Conservation (phyloP, 1,140 invertebrate genomes). For the Tetramorium parvispinum region DNA sequence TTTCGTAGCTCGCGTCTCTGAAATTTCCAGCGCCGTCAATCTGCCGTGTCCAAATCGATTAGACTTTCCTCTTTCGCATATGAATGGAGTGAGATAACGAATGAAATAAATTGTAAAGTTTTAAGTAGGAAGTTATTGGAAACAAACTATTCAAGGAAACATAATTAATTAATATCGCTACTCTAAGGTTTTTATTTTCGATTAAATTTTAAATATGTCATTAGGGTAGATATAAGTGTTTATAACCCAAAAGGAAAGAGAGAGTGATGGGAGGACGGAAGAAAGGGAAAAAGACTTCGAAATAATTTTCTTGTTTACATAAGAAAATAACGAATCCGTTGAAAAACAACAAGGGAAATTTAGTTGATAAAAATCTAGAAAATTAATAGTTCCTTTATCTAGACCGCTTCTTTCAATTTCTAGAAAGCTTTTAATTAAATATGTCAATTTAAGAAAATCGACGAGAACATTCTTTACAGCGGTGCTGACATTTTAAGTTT, state of each 20-base stretch:
- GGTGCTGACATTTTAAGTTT: slow-evolving; percentile 16
- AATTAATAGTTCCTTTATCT: background rate
- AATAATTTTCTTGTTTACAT: background rate
- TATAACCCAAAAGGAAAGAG: too few relatives aligned
- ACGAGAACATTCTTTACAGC: background rate
- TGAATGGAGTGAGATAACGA: background rate
- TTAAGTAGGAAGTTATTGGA: background rate
- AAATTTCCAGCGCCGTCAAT: slow-evolving; percentile 29
- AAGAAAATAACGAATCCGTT: background rate
- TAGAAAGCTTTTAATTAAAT: background rate
- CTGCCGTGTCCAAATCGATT: background rate
- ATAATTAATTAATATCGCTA: background rate
- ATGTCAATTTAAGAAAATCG: slow-evolving; percentile 6
- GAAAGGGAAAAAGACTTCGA: background rate
- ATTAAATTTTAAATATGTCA: background rate
- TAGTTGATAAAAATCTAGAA: background rate
- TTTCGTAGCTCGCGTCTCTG: background rate
- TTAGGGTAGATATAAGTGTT: background rate
- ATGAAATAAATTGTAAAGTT: background rate
- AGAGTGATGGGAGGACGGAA: background rate
- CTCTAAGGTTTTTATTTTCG: background rate
- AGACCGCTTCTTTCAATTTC: background rate
- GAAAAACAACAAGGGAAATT: background rate
- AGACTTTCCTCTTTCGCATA: background rate
- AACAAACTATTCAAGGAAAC: background rate